A percentile compares a stretch with the other conserved stretches of the same genome.
Conservation (phyloP, 1,140 invertebrate species). For the Patella vulgata region DNA sequence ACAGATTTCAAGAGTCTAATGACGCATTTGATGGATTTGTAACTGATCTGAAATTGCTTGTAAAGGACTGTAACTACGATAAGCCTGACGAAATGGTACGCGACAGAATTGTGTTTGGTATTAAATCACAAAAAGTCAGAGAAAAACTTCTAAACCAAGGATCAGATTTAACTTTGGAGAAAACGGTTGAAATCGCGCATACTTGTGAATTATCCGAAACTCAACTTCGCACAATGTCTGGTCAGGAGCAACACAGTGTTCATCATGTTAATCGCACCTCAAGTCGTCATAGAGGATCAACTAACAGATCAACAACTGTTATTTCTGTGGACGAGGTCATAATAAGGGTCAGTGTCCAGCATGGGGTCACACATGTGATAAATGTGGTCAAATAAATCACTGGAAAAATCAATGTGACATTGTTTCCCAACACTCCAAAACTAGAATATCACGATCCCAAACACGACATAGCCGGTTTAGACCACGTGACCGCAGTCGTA, state of each 20-base stretch:
- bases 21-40: slow-evolving; percentile 8
- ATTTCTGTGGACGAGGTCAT: slow-evolving; percentile 2
- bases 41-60: slow-evolving; percentile 2
- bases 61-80: slow-evolving; percentile 9
- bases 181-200: not conserved
- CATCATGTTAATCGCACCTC: too few species aligned
- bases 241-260: too few species aligned
- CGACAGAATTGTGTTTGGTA: slow-evolving; percentile 6
- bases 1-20: not conserved
- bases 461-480: too few species aligned
- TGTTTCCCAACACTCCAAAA: too few species aligned
- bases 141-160: slow-evolving; percentile 10
- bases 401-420: not conserved
- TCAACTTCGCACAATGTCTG: not conserved
- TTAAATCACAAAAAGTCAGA: not conserved
- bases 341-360: slow-evolving; percentile 3
- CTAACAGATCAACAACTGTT: not conserved
- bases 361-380: not conserved
- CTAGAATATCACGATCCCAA: too few species aligned
- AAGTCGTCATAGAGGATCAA: not conserved
- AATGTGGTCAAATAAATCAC: slow-evolving; percentile 3
- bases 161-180: slow-evolving; percentile 2
- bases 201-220: not conserved
- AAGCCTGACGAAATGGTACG: not conserved
- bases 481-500: too few species aligned